phyloP scores from a whole-genome alignment of 2,888 invertebrate genomes.

The Spodoptera picta region DNA sequence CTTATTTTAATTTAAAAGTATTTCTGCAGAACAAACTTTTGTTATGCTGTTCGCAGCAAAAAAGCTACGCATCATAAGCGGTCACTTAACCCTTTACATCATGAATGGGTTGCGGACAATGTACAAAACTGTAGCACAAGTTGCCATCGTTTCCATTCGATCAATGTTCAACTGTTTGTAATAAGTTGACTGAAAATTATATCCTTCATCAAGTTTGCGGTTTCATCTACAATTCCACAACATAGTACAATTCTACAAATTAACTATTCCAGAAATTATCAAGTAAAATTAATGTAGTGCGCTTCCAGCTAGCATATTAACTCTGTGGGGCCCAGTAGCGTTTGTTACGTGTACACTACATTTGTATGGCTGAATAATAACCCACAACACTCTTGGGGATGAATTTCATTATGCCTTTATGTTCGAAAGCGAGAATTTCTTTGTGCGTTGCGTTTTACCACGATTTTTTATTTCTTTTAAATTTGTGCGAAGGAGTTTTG shows the following conservation, averaged over 20 bases:
- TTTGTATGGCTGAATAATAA: conserved; percentile 86
- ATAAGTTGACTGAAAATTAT: too few relatives aligned
- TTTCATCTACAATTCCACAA: too few relatives aligned
- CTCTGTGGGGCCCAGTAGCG: conserved; percentile 70
- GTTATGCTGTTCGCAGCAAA: too few relatives aligned
- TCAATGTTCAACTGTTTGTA: too few relatives aligned
- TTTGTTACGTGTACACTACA: conserved; percentile 83
- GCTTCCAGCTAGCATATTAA: conserved; percentile 63
- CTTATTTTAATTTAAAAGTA: too few relatives aligned
- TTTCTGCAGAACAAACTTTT: too few relatives aligned
- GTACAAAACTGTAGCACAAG: too few relatives aligned
- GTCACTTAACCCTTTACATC: too few relatives aligned
- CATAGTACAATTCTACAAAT: neutral
- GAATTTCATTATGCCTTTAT: conserved; percentile 86
- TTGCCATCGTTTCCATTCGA: too few relatives aligned
- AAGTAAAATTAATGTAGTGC: conserved; percentile 14
- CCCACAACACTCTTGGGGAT: conserved; percentile 84
- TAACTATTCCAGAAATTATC: conserved; percentile 2
- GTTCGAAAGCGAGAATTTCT: conserved; percentile 78
- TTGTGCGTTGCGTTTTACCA: conserved; percentile 73
- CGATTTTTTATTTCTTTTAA: conserved; percentile 76
- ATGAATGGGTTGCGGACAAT: too few relatives aligned
- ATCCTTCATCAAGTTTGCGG: too few relatives aligned
- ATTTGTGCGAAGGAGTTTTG: conserved; percentile 49
- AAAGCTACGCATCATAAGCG: too few relatives aligned